Evolutionary conservation across 1,140 invertebrate genomes (phyloP).

Genomic region (Penaeus japonicus): DNA sequence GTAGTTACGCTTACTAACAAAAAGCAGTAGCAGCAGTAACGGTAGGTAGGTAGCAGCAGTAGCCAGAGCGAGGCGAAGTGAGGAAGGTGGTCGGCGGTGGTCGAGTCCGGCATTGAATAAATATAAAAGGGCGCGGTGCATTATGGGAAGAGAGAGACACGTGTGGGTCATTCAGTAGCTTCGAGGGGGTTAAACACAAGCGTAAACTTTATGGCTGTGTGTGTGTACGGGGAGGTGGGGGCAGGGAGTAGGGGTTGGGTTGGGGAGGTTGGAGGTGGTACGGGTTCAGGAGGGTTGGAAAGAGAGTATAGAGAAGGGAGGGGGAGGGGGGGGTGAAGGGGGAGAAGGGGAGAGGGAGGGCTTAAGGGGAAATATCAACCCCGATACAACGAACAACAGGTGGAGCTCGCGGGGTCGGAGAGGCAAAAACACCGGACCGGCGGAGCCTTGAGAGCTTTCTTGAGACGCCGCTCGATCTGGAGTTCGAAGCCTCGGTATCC

Average conservation of each 20-base stretch:
- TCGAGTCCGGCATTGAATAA: too few species aligned
- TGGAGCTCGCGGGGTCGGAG: not conserved
- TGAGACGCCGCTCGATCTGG: too few species aligned
- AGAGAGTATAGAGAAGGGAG: not conserved
- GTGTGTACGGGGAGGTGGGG: not conserved
- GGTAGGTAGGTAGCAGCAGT: too few species aligned
- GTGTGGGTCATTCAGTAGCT: too few species aligned
- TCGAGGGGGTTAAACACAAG: too few species aligned
- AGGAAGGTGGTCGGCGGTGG: too few species aligned
- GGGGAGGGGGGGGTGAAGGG: not conserved
- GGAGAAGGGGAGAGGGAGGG: not conserved
- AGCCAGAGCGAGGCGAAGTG: too few species aligned
- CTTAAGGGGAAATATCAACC: not conserved
- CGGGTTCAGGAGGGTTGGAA: not conserved
- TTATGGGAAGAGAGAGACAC: too few species aligned
- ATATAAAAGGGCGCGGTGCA: too few species aligned
- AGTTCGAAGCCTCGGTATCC: too few species aligned
- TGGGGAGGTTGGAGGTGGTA: not conserved
- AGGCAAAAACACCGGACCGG: not conserved
- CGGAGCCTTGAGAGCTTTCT: not conserved
- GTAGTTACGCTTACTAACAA: too few species aligned
- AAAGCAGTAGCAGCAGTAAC: too few species aligned
- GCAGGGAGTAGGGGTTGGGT: not conserved
- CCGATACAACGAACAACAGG: not conserved
- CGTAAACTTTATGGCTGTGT: not conserved